Conservation (phyloP, 2,797 vertebrate genomes). For the Cossypha dichroa region DNA sequence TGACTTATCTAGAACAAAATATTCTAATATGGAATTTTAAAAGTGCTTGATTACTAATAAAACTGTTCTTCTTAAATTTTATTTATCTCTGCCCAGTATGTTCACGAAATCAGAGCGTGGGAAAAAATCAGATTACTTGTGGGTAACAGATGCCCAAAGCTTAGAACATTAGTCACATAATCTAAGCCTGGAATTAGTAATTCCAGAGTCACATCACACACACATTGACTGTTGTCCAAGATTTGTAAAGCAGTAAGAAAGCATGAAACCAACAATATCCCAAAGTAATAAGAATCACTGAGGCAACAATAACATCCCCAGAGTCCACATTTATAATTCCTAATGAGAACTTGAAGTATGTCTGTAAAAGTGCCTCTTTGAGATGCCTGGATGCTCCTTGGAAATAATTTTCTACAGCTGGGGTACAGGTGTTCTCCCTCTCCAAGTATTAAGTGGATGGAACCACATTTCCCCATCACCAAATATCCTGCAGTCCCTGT, state of each 20-base stretch:
- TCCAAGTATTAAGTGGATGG: neutral
- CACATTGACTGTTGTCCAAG: neutral
- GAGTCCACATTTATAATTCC: neutral
- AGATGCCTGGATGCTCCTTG: neutral
- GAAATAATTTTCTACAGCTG: neutral
- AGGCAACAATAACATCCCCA: neutral
- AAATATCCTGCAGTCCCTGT: neutral
- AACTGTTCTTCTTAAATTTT: neutral
- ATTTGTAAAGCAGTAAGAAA: neutral
- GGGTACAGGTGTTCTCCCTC: neutral
- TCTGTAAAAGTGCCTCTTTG: neutral
- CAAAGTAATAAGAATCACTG: neutral
- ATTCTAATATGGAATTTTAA: neutral
- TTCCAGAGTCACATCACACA: neutral
- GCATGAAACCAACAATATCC: neutral
- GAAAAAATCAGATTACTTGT: neutral
- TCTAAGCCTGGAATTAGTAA: neutral
- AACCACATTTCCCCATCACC: neutral
- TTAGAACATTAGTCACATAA: neutral
- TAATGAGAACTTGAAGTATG: neutral
- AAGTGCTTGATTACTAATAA: neutral
- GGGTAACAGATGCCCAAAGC: neutral
- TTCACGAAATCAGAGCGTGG: neutral
- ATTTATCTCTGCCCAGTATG: neutral
- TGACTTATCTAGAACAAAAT: neutral